Percentiles rank a stretch among this genome's conserved stretches.
These are phyloP conservation scores for Physeter macrocephalus DNA, from an alignment of 2,113 vertebrate species.

Conservation along the genomic window DNA sequence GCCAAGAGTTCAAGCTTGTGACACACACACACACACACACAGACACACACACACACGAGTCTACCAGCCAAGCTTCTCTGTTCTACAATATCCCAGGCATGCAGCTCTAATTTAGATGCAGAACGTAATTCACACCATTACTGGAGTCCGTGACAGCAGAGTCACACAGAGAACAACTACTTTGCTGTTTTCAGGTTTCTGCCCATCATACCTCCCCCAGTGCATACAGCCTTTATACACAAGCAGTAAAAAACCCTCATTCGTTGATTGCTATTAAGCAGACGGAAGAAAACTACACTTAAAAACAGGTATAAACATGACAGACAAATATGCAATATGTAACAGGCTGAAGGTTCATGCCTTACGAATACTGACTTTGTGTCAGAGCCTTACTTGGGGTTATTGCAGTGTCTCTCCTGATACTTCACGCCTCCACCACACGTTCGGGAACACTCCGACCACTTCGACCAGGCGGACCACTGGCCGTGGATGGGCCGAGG, in stretches of 20 bases:
- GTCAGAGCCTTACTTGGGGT: conserved; percentile 87
- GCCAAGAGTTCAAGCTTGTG: no score
- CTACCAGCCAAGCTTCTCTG: neutral
- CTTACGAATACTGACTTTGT: neutral
- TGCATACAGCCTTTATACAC: rapidly evolving
- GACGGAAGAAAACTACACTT: neutral
- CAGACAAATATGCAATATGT: neutral
- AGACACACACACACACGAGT: neutral
- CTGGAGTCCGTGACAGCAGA: neutral
- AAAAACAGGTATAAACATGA: neutral
- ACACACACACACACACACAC: neutral
- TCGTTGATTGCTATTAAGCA: neutral
- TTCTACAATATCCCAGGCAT: neutral
- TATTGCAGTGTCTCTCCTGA: conserved; percentile 92
- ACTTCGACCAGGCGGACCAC: conserved; percentile 93
- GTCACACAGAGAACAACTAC: no score
- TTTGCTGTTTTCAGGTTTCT: neutral
- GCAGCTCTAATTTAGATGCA: neutral
- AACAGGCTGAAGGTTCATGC: neutral
- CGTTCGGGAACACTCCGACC: conserved; percentile 94
- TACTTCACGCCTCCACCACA: conserved; percentile 92
- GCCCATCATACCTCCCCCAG: neutral
- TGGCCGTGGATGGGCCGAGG: conserved; percentile 91
- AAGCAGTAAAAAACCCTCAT: neutral
- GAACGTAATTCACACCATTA: neutral